Conservation (phyloP, 30 jellyfish, hydroid and myxozoan species). For the Euphysa ruthae region DNA sequence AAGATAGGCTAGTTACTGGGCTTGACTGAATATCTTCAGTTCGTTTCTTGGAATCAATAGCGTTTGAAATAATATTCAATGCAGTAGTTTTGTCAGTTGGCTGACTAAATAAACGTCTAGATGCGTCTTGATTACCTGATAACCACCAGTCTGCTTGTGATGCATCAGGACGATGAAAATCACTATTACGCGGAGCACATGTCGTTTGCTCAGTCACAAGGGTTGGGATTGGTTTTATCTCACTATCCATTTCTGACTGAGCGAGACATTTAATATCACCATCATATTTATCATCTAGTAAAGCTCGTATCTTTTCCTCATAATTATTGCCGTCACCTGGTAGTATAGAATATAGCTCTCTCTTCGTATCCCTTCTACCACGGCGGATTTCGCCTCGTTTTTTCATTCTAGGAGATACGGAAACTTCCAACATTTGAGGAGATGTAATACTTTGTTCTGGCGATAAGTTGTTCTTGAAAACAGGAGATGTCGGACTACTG, state of each 20-base stretch:
- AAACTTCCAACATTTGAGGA: neutral
- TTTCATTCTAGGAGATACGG: neutral
- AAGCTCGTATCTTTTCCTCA: constrained; percentile 20
- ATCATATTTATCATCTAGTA: constrained; percentile 5
- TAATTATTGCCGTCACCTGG: constrained; percentile 45
- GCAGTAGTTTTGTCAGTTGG: constrained; percentile 37
- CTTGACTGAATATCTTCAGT: neutral
- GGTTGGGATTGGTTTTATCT: neutral
- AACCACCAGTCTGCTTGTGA: constrained; percentile 26
- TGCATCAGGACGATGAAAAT: no score
- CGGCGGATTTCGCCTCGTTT: constrained; percentile 33
- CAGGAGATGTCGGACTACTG: constrained; percentile 58
- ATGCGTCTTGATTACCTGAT: constrained; percentile 12
- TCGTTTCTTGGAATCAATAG: constrained; percentile 3
- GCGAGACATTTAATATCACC: neutral
- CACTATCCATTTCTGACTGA: neutral
- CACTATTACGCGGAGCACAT: no score
- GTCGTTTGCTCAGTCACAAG: no score
- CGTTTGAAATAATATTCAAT: constrained; percentile 16
- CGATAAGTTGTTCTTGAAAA: neutral
- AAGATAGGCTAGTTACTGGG: constrained; percentile 6
- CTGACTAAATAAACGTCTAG: neutral
- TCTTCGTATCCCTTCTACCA: neutral
- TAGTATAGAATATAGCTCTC: constrained; percentile 15
- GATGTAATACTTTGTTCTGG: neutral